A percentile compares a stretch with the other conserved stretches of the same genome.
phyloP scores from a whole-genome alignment of 2,113 vertebrate species.

The Puma concolor region DNA sequence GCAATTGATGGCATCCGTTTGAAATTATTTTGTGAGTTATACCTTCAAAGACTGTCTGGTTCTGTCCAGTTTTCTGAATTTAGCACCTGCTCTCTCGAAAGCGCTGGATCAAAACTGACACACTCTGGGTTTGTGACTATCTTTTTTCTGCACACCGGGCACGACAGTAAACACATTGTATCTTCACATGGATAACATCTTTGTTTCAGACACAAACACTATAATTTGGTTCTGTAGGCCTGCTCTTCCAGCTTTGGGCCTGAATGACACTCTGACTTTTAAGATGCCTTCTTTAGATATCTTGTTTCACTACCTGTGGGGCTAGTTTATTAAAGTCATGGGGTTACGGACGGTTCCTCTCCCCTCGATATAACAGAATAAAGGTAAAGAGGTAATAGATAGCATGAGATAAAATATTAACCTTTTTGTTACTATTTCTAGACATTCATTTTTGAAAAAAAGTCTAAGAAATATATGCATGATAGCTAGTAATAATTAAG shows the following conservation, averaged over 20 bases:
- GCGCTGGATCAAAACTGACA: background rate
- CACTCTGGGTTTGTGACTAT: too few species aligned
- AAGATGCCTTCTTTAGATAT: background rate
- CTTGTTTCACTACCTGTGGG: background rate
- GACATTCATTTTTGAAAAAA: background rate
- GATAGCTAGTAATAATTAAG: background rate
- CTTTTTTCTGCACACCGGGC: background rate
- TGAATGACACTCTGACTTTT: background rate
- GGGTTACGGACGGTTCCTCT: background rate
- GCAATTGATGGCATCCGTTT: background rate
- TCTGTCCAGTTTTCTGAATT: background rate
- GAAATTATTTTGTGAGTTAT: too few species aligned
- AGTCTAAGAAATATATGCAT: background rate
- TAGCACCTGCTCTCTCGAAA: background rate
- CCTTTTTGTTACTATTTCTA: background rate
- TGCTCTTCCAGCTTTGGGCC: background rate
- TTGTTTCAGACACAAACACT: background rate
- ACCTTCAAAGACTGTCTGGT: background rate
- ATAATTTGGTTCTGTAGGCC: fast-evolving
- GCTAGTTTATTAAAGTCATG: background rate
- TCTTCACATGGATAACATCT: fast-evolving
- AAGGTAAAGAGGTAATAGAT: background rate
- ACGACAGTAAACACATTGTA: too few species aligned
- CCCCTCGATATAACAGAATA: background rate
- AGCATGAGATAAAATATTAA: background rate